Conservation (phyloP, 2,888 invertebrate species). For the Eupithecia subfuscata region DNA sequence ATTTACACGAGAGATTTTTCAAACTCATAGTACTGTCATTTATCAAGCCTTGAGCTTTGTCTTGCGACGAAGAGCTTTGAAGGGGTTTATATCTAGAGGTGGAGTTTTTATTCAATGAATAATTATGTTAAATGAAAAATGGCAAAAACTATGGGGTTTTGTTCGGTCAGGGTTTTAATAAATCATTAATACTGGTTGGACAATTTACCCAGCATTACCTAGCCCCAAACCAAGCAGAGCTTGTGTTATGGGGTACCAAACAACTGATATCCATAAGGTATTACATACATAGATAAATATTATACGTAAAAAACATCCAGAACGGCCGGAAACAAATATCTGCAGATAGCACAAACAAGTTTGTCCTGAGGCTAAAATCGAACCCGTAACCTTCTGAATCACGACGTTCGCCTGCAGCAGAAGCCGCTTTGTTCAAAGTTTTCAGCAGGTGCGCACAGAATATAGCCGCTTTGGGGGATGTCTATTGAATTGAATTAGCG, state of each 20-base stretch:
- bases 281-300: not conserved
- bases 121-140: not conserved
- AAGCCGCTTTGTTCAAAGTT: not conserved
- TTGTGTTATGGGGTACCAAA: not conserved
- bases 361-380: not conserved
- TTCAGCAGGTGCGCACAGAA: not conserved
- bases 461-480: not conserved
- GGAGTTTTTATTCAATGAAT: not conserved
- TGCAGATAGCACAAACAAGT: not conserved
- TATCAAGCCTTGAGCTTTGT: conserved; percentile 71
- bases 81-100: conserved; percentile 6
- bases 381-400: not conserved
- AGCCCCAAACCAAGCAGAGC: not conserved
- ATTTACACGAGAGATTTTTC: conserved; percentile 69
- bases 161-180: not conserved
- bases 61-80: conserved; percentile 51
- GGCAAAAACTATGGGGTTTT: not conserved
- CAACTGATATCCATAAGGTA: not conserved
- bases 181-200: not conserved
- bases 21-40: conserved; percentile 72
- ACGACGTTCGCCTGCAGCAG: not conserved
- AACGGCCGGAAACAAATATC: not conserved
- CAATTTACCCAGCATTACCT: not conserved
- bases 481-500: not conserved
- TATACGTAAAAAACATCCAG: not conserved